A percentile compares a stretch with the other conserved stretches of the same genome.
These are phyloP conservation scores for Tretioscincus oriximinensis DNA, from an alignment of 2,113 vertebrate genomes.

Conservation along the genomic window DNA sequence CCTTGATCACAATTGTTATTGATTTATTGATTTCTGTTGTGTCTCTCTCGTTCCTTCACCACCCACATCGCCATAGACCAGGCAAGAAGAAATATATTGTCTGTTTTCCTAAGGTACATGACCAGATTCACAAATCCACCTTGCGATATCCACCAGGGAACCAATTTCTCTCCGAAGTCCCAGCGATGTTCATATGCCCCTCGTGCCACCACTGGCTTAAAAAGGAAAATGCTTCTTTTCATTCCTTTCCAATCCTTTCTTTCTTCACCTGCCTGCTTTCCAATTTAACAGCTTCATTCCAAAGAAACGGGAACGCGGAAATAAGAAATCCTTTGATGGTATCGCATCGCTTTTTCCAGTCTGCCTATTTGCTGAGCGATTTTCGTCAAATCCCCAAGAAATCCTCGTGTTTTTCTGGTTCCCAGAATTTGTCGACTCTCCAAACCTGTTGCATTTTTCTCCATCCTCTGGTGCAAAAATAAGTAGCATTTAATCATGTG, in stretches of 20 bases:
- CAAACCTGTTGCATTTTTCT: constrained; percentile 1
- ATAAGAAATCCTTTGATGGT: not conserved
- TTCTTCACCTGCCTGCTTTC: not conserved
- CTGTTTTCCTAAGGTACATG: too few relatives aligned
- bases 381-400: not conserved
- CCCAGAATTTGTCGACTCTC: not conserved
- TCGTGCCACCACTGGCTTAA: not conserved
- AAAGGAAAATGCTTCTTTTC: too few relatives aligned
- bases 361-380: not conserved
- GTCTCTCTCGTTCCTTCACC: too few relatives aligned
- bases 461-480: constrained; percentile 40
- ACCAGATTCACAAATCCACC: not conserved
- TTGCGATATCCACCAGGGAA: not conserved
- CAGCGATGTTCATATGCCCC: not conserved
- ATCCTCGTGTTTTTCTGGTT: not conserved
- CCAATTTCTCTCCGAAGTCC: not conserved
- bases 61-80: too few relatives aligned
- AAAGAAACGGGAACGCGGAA: fast-evolving
- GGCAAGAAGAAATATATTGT: too few relatives aligned
- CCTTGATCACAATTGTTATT: too few relatives aligned
- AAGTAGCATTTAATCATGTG: constrained; percentile 35
- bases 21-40: too few relatives aligned
- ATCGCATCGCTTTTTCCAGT: not conserved
- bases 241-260: too few relatives aligned
- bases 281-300: not conserved